Percentiles rank a stretch among this genome's conserved stretches.
Evolutionary conservation across 2,797 vertebrate species (phyloP).

Genomic region (Silurus aristotelis): DNA sequence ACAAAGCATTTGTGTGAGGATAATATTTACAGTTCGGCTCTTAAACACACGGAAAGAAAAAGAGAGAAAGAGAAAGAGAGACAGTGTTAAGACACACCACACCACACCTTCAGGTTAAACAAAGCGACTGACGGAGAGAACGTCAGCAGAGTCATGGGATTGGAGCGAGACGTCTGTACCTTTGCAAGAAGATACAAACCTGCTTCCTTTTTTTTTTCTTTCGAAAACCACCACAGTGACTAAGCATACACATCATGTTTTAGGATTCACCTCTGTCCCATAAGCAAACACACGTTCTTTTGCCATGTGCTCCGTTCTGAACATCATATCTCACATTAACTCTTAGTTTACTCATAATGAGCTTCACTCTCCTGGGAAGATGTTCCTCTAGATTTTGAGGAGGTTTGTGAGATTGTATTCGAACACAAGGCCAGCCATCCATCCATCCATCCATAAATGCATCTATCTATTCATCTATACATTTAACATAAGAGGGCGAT

Average conservation of each 20-base stretch:
- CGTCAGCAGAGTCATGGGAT: constrained; percentile 36
- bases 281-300: neutral
- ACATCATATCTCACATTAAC: too few species aligned
- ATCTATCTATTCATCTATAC: too few species aligned
- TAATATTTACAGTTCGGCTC: constrained; percentile 37
- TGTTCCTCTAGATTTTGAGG: too few species aligned
- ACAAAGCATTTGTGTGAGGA: constrained; percentile 27
- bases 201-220: constrained; percentile 17
- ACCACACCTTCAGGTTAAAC: constrained; percentile 29
- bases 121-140: constrained; percentile 24
- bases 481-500: neutral
- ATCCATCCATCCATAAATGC: too few species aligned
- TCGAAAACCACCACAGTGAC: constrained; percentile 21
- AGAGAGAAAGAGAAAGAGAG: constrained; percentile 9
- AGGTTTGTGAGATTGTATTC: too few species aligned
- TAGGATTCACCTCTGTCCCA: neutral
- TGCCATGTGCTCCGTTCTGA: too few species aligned
- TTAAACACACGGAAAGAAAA: constrained; percentile 19
- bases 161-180: constrained; percentile 29
- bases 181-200: constrained; percentile 36
- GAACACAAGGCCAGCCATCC: too few species aligned
- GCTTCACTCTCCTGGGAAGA: too few species aligned
- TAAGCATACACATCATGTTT: constrained; percentile 8
- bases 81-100: constrained; percentile 37
- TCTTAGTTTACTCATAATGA: too few species aligned